Percentiles rank a stretch among this genome's conserved stretches.
phyloP scores from a whole-genome alignment of 2,888 invertebrate genomes.

The Nomada goodeniana region DNA sequence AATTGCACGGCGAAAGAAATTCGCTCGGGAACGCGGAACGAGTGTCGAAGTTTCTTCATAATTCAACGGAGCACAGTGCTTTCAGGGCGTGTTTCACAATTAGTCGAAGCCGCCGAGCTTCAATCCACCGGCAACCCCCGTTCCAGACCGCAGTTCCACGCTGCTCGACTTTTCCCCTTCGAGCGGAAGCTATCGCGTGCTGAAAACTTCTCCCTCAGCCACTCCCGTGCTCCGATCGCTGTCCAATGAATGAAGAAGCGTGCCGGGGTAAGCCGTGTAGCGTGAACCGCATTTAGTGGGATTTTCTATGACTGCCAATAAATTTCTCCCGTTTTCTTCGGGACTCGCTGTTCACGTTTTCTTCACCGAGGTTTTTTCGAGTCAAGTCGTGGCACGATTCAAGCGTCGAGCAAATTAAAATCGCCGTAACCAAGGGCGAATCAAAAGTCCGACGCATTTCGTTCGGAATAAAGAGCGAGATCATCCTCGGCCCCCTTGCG shows the following conservation, averaged over 20 bases:
- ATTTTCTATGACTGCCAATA: neutral
- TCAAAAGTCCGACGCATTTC: neutral
- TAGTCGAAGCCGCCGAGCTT: constrained; percentile 45
- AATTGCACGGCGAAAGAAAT: constrained; percentile 43
- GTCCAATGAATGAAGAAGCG: constrained; percentile 45
- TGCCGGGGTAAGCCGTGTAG: constrained; percentile 23
- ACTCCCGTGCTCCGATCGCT: constrained; percentile 22
- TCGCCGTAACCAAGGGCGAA: too few relatives aligned
- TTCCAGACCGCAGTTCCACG: constrained; percentile 19
- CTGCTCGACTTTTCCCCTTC: constrained; percentile 13
- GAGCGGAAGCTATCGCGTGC: constrained; percentile 35
- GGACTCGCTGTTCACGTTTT: constrained; percentile 1
- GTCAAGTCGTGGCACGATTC: too few relatives aligned
- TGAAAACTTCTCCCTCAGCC: constrained; percentile 33
- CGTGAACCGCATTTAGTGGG: constrained; percentile 27
- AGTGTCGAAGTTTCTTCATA: constrained; percentile 52
- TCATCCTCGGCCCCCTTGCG: neutral
- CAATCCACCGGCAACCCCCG: constrained; percentile 20
- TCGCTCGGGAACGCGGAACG: constrained; percentile 16
- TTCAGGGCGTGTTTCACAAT: constrained; percentile 55
- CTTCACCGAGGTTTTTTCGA: too few relatives aligned
- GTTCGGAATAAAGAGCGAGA: neutral
- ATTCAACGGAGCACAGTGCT: constrained; percentile 40
- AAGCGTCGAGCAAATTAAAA: too few relatives aligned
- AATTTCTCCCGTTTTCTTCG: neutral